A percentile compares a stretch with the other conserved stretches of the same genome.
Conservation (phyloP, 2,113 vertebrate species). For the Tylochromis polylepis region DNA sequence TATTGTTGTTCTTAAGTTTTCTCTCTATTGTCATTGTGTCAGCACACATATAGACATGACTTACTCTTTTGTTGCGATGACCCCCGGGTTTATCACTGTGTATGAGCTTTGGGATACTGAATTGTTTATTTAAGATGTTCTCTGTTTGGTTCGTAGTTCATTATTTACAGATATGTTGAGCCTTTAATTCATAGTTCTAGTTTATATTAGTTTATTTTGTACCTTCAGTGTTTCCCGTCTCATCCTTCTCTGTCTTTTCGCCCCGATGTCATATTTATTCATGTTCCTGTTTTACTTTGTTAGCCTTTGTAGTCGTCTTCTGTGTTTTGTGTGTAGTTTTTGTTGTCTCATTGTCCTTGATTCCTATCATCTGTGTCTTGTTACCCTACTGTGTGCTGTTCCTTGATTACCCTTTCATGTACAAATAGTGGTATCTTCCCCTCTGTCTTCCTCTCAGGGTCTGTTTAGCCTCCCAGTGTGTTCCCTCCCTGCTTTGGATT, state of each 20-base stretch:
- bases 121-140: not conserved
- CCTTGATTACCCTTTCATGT: not conserved
- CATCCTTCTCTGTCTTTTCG: not conserved
- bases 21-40: no score
- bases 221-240: not conserved
- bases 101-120: not conserved
- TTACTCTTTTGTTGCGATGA: no score
- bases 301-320: not conserved
- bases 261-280: not conserved
- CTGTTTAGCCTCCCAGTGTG: not conserved
- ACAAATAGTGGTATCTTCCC: not conserved
- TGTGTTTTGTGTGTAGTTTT: not conserved
- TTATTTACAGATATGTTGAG: fast-evolving
- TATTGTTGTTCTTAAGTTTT: no score
- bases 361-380: not conserved
- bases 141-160: not conserved
- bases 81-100: not conserved
- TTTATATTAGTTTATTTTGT: not conserved
- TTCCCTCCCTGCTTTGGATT: not conserved
- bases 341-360: not conserved
- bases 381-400: not conserved
- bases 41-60: no score
- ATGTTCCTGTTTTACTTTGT: not conserved
- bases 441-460: not conserved
- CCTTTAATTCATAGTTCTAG: not conserved